Evolutionary conservation across 1,140 invertebrate species (phyloP).

Genomic region (Aleiodes sp.): DNA sequence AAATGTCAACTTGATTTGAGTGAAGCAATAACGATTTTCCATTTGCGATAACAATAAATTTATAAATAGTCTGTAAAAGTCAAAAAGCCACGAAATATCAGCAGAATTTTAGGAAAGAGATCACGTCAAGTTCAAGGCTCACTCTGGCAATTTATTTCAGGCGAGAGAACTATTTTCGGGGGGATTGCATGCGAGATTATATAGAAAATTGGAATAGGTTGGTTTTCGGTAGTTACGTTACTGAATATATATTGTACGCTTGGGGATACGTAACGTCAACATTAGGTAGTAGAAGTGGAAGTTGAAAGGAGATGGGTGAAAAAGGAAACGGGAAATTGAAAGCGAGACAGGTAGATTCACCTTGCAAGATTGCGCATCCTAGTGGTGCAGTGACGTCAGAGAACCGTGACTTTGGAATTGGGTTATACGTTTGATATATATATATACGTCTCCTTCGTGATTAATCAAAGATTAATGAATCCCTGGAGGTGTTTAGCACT

Average conservation of each 20-base stretch:
- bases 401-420: background rate
- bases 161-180: background rate
- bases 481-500: no score
- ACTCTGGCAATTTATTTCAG: background rate
- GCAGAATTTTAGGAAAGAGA: background rate
- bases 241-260: background rate
- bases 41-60: no score
- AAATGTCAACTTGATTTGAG: no score
- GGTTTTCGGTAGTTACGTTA: no score
- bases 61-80: background rate
- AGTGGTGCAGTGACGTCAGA: conserved; percentile 34
- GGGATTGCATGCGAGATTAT: background rate
- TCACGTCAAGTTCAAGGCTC: conserved; percentile 13
- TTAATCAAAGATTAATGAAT: conserved; percentile 1
- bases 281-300: background rate
- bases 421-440: conserved; percentile 11
- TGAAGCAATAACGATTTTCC: no score
- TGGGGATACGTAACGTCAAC: background rate
- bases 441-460: background rate
- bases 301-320: conserved; percentile 15
- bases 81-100: background rate
- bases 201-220: background rate
- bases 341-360: conserved; percentile 10
- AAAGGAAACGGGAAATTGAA: background rate
- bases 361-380: conserved; percentile 33